Conservation (phyloP, 2,888 invertebrate species). For the Neria commutata region DNA sequence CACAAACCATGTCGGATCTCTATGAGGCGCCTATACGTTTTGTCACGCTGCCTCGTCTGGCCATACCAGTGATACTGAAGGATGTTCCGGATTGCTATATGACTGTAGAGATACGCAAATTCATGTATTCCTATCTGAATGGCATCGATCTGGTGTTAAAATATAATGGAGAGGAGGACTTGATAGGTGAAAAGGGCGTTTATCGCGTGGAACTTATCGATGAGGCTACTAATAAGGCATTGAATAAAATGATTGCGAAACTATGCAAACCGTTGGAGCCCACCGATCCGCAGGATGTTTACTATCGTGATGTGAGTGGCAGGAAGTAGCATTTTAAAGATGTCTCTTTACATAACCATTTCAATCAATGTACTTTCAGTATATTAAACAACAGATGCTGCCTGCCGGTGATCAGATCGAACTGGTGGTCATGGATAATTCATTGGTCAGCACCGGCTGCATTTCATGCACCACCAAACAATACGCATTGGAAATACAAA, state of each 20-base stretch:
- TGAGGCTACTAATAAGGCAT: constrained; percentile 38
- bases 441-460: constrained; percentile 44
- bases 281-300: constrained; percentile 28
- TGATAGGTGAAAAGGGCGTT: constrained; percentile 33
- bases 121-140: constrained; percentile 43
- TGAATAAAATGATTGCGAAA: constrained; percentile 47
- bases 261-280: constrained; percentile 43
- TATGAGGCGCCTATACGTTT: constrained; percentile 42
- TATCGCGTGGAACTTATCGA: constrained; percentile 47
- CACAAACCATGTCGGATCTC: constrained; percentile 41
- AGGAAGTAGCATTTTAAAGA: not conserved
- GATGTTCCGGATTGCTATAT: constrained; percentile 47
- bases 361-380: constrained; percentile 32
- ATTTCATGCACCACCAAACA: constrained; percentile 49
- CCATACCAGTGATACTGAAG: constrained; percentile 49
- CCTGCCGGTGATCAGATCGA: constrained; percentile 45
- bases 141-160: constrained; percentile 40
- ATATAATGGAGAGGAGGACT: constrained; percentile 41
- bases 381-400: constrained; percentile 38
- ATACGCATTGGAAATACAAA: constrained; percentile 45
- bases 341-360: not conserved
- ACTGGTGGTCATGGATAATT: constrained; percentile 54
- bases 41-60: constrained; percentile 41
- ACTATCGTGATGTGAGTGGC: constrained; percentile 42
- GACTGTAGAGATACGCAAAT: constrained; percentile 42